A percentile compares a stretch with the other conserved stretches of the same genome.
Evolutionary conservation across 2,797 vertebrate genomes (phyloP).

Genomic region (Etheostoma nigrum): DNA sequence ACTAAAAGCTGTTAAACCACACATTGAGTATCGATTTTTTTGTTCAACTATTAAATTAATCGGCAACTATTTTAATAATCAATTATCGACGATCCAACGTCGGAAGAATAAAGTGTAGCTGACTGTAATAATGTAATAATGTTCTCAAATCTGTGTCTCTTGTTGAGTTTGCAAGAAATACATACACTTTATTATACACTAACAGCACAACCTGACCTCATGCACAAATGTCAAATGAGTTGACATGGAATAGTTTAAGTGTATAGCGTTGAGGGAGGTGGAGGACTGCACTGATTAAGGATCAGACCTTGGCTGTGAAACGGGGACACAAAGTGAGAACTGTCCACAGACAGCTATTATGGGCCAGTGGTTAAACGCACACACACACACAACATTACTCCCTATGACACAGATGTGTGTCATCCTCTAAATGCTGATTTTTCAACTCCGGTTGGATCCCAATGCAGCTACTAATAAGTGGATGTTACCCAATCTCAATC

Average conservation of each 20-base stretch:
- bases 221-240: constrained; percentile 18
- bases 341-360: constrained; percentile 8
- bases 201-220: not conserved
- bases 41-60: no score
- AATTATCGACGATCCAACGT: no score
- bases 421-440: not conserved
- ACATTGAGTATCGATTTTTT: no score
- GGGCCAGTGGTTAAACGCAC: not conserved
- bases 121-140: not conserved
- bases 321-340: constrained; percentile 34
- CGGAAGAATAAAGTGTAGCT: not conserved
- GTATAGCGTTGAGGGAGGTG: constrained; percentile 16
- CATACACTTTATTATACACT: not conserved
- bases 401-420: not conserved
- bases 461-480: not conserved
- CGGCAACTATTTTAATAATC: no score
- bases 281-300: constrained; percentile 56
- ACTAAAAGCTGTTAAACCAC: not conserved
- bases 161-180: not conserved
- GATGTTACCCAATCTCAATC: not conserved
- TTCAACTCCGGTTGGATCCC: not conserved
- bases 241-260: constrained; percentile 23
- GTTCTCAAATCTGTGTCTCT: not conserved
- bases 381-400: not conserved
- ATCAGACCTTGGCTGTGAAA: constrained; percentile 41